Percentiles rank a stretch among this genome's conserved stretches.
Evolutionary conservation across 37 sponge, comb jelly and placozoan species (phyloP).

Genomic region (Halisarca cf. caerulea): DNA sequence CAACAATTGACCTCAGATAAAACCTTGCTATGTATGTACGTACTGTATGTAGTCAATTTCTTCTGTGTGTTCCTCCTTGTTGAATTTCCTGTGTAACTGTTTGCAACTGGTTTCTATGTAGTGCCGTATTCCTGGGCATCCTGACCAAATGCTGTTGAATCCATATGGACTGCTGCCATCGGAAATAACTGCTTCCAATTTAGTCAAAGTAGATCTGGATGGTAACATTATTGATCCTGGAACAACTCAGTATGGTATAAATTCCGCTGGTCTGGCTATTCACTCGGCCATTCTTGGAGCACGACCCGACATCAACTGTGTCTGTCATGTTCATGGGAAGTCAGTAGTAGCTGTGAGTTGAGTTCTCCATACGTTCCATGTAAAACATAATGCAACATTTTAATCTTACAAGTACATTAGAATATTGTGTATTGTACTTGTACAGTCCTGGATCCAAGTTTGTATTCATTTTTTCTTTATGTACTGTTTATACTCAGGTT

Average conservation of each 20-base stretch:
- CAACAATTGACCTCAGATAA: too few relatives aligned
- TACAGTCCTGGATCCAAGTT: too few relatives aligned
- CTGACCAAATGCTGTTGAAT: conserved; percentile 64
- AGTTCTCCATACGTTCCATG: too few relatives aligned
- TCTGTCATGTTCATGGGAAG: conserved; percentile 71
- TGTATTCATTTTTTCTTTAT: too few relatives aligned
- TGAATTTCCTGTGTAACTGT: too few relatives aligned
- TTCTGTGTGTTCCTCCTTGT: too few relatives aligned
- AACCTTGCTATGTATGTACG: too few relatives aligned
- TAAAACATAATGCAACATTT: too few relatives aligned
- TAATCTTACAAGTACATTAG: too few relatives aligned
- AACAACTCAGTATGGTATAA: conserved; percentile 67
- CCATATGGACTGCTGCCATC: conserved; percentile 84
- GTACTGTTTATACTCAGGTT: conserved; percentile 43
- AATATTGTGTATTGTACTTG: too few relatives aligned
- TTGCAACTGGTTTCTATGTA: background rate
- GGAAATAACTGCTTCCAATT: conserved; percentile 82
- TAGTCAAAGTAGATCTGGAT: conserved; percentile 77
- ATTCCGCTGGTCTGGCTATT: conserved; percentile 58
- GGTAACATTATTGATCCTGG: conserved; percentile 81
- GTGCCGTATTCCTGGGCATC: conserved; percentile 44
- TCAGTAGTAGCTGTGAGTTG: conserved; percentile 54
- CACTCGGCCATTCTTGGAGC: conserved; percentile 77
- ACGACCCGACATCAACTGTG: conserved; percentile 68
- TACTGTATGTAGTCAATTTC: too few relatives aligned